Evolutionary conservation across 2,113 vertebrate genomes (phyloP).

Genomic region (Microcebus lehilahytsara): DNA sequence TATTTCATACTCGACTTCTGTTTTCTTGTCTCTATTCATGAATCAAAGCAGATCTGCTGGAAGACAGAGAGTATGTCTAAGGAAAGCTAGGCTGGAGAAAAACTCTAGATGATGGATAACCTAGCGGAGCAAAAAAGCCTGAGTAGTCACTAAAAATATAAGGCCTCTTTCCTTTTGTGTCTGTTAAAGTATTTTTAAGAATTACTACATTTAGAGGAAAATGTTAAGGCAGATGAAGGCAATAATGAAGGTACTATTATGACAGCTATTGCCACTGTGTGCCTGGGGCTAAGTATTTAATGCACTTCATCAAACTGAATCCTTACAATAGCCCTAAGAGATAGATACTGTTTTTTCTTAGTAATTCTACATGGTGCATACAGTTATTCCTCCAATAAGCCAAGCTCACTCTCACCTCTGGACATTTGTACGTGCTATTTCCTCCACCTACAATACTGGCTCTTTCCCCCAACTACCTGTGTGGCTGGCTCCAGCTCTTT

Average conservation of each 20-base stretch:
- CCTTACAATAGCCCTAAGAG: background rate
- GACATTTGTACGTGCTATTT: background rate
- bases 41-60: constrained; percentile 25
- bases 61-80: background rate
- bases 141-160: constrained; percentile 20
- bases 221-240: constrained; percentile 24
- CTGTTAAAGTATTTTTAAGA: constrained; percentile 27
- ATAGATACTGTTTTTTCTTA: background rate
- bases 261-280: background rate
- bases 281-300: background rate
- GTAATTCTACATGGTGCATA: background rate
- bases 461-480: background rate
- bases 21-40: background rate
- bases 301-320: background rate
- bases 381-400: background rate
- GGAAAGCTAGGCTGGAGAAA: background rate
- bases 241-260: background rate
- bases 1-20: constrained; percentile 25
- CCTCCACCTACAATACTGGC: background rate
- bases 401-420: background rate
- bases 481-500: background rate
- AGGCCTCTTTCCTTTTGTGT: background rate
- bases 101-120: background rate
- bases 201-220: background rate
- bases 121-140: background rate